Conservation (phyloP, 1,140 invertebrate species). For the Ceratina japonica region DNA sequence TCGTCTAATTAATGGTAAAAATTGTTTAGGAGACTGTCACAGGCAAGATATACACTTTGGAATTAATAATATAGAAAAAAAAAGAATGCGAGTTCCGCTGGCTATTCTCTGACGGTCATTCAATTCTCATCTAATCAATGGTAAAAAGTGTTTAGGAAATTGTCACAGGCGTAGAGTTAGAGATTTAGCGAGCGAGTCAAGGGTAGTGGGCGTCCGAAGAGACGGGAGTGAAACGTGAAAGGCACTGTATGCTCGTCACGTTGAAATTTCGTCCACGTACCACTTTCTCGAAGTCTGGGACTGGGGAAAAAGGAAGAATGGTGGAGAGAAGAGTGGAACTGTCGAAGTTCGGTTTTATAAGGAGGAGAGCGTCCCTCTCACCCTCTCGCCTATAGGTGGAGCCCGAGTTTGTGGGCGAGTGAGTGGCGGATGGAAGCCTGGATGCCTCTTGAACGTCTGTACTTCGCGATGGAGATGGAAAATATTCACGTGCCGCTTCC, state of each 20-base stretch:
- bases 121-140: no score
- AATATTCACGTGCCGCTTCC: conserved; percentile 59
- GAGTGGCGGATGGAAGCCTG: background rate
- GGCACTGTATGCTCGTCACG: conserved; percentile 64
- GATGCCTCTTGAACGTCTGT: conserved; percentile 65
- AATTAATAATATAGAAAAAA: no score
- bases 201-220: background rate
- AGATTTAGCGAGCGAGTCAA: background rate
- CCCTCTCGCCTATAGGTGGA: background rate
- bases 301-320: conserved; percentile 58
- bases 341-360: conserved; percentile 68
- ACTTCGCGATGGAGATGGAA: conserved; percentile 63
- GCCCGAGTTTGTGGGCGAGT: no score
- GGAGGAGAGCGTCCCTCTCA: conserved; percentile 47
- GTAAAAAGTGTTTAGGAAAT: no score
- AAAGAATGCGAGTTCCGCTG: no score
- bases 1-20: no score
- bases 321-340: conserved; percentile 57
- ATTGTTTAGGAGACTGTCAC: no score
- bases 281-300: conserved; percentile 65
- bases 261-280: conserved; percentile 67
- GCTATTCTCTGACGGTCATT: no score
- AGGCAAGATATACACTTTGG: no score
- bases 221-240: conserved; percentile 31
- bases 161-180: no score